Conservation (phyloP, 1,140 invertebrate species). For the Oryctes rhinoceros region DNA sequence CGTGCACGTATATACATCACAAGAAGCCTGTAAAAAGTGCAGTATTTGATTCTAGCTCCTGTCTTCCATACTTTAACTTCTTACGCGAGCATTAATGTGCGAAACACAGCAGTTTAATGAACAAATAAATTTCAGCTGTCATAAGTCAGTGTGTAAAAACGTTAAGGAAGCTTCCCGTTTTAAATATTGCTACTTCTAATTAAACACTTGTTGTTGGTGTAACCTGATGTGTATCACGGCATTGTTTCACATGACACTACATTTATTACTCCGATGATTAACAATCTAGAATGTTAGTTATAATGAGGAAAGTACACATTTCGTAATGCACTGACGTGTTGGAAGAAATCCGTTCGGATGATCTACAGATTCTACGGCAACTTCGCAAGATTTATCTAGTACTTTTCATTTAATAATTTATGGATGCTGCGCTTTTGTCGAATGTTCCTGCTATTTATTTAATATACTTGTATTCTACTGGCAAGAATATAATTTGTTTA, state of each 20-base stretch:
- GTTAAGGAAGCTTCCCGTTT: not conserved
- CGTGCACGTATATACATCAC: too few relatives aligned
- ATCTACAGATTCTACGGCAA: not conserved
- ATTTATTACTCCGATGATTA: not conserved
- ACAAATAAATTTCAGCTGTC: not conserved
- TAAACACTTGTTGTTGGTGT: not conserved
- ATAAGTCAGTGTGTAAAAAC: not conserved
- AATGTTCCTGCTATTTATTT: too few relatives aligned
- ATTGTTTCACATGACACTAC: not conserved
- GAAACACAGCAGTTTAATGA: slow-evolving; percentile 3
- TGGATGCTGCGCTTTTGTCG: too few relatives aligned
- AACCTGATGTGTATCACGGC: not conserved
- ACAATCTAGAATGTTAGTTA: slow-evolving; percentile 1
- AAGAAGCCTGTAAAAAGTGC: too few relatives aligned
- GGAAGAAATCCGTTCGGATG: not conserved
- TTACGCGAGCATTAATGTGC: not conserved
- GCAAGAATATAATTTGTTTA: too few relatives aligned
- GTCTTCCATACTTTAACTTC: not conserved
- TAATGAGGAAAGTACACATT: not conserved
- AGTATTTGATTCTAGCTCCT: not conserved
- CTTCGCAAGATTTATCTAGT: not conserved
- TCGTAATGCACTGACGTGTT: not conserved
- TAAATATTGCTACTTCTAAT: slow-evolving; percentile 12
- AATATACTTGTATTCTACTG: too few relatives aligned
- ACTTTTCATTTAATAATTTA: too few relatives aligned